Percentiles rank a stretch among this genome's conserved stretches.
Evolutionary conservation across 2,797 vertebrate species (phyloP).

Genomic region (Merluccius polli): DNA sequence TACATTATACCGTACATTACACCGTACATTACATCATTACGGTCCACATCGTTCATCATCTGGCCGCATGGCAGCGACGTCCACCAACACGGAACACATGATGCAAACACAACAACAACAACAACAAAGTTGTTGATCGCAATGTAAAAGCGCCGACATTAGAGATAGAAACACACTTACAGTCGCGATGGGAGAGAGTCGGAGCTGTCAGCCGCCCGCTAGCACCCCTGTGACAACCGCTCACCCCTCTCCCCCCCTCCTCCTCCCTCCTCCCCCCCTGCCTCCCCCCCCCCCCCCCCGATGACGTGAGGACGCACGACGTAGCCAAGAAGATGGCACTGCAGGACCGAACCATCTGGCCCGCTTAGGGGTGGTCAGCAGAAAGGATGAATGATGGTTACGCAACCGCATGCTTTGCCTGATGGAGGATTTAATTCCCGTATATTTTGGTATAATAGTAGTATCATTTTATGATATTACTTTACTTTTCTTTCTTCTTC

Average conservation of each 20-base stretch:
- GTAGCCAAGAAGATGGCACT: constrained; percentile 7
- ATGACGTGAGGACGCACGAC: constrained; percentile 57
- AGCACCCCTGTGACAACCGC: constrained; percentile 5
- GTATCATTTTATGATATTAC: too few species aligned
- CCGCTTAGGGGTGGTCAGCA: neutral
- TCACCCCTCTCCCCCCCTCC: constrained; percentile 13
- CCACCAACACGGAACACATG: too few species aligned
- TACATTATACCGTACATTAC: too few species aligned
- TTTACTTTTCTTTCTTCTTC: too few species aligned
- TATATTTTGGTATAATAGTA: too few species aligned
- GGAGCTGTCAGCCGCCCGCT: constrained; percentile 37
- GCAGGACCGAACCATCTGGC: constrained; percentile 6
- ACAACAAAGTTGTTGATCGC: too few species aligned
- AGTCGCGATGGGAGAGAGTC: constrained; percentile 47
- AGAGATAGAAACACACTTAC: constrained; percentile 52
- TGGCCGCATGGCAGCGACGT: too few species aligned
- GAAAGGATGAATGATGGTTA: neutral
- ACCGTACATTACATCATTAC: too few species aligned
- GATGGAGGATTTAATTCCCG: too few species aligned
- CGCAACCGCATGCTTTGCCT: neutral
- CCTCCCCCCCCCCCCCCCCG: constrained; percentile 1
- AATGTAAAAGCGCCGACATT: too few species aligned
- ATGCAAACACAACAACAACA: too few species aligned
- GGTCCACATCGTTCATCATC: too few species aligned
- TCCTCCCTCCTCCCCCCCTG: constrained; percentile 3